Conservation (phyloP, 2,797 vertebrate genomes). For the Avahi laniger region DNA sequence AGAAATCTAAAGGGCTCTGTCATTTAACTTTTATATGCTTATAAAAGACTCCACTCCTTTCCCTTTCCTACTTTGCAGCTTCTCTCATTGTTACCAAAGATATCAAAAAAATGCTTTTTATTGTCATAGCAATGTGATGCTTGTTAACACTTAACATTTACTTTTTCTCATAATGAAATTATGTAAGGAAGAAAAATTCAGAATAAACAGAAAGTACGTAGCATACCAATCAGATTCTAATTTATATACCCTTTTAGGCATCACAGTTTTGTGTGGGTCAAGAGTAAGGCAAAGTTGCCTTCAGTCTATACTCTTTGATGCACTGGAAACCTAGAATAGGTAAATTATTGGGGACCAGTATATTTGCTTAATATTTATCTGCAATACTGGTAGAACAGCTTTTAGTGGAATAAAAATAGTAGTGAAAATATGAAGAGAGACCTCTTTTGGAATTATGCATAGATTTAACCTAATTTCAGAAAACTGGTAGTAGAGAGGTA, state of each 20-base stretch:
- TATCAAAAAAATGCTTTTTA: conserved; percentile 30
- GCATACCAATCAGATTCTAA: not conserved
- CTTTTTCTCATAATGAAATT: conserved; percentile 45
- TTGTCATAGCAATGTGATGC: conserved; percentile 20
- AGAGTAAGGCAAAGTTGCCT: not conserved
- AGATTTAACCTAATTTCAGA: not conserved
- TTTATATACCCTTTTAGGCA: not conserved
- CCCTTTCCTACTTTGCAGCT: not conserved
- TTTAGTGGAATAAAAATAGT: not conserved
- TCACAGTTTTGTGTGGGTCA: not conserved
- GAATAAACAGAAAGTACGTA: not conserved
- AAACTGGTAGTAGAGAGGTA: not conserved
- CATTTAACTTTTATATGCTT: conserved; percentile 74
- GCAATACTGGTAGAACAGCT: not conserved
- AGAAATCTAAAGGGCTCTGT: conserved; percentile 75
- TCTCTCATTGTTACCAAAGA: not conserved
- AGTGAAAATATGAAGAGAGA: not conserved
- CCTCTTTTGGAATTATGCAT: not conserved
- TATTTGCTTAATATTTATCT: not conserved
- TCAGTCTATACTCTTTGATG: not conserved
- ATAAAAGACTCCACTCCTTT: conserved; percentile 58
- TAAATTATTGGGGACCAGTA: not conserved
- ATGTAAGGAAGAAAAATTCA: conserved; percentile 44
- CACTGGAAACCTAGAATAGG: not conserved
- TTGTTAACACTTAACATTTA: conserved; percentile 67